phyloP scores from a whole-genome alignment of 2,888 invertebrate genomes.

The Flabesymbios commensalis region DNA sequence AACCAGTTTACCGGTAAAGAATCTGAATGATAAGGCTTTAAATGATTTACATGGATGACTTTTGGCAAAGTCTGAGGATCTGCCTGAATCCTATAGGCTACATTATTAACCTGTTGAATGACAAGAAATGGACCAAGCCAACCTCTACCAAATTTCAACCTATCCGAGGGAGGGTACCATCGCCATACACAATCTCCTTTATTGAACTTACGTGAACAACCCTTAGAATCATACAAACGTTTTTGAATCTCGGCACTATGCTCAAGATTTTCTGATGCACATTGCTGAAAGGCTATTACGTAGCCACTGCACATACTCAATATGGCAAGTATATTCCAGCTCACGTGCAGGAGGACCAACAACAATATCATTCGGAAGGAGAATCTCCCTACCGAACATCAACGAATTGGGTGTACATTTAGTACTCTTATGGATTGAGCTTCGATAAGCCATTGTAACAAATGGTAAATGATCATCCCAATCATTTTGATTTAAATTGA shows the following conservation, averaged over 20 bases:
- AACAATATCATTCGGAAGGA: slow-evolving; percentile 31
- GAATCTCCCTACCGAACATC: slow-evolving; percentile 28
- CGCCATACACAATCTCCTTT: not conserved
- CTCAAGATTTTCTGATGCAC: not conserved
- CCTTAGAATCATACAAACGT: not conserved
- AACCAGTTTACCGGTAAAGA: too few relatives aligned
- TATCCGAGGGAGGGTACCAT: not conserved
- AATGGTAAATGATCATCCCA: slow-evolving; percentile 35
- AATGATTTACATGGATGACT: too few relatives aligned
- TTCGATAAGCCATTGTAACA: slow-evolving; percentile 27
- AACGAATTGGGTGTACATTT: slow-evolving; percentile 25
- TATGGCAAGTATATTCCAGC: not conserved
- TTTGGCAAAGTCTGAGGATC: too few relatives aligned
- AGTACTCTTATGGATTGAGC: slow-evolving; percentile 25
- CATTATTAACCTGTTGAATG: too few relatives aligned
- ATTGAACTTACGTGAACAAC: not conserved
- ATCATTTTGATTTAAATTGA: slow-evolving; percentile 20
- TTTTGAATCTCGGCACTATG: not conserved
- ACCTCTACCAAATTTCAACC: not conserved
- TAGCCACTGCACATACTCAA: slow-evolving; percentile 9
- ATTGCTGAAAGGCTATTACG: not conserved
- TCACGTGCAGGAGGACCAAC: not conserved
- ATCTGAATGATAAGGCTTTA: too few relatives aligned
- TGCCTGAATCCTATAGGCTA: too few relatives aligned
- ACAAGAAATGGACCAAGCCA: not conserved